These are phyloP conservation scores for Parapristionchus giblindavisi DNA, from an alignment of 2,888 invertebrate species.

Conservation along the genomic window DNA sequence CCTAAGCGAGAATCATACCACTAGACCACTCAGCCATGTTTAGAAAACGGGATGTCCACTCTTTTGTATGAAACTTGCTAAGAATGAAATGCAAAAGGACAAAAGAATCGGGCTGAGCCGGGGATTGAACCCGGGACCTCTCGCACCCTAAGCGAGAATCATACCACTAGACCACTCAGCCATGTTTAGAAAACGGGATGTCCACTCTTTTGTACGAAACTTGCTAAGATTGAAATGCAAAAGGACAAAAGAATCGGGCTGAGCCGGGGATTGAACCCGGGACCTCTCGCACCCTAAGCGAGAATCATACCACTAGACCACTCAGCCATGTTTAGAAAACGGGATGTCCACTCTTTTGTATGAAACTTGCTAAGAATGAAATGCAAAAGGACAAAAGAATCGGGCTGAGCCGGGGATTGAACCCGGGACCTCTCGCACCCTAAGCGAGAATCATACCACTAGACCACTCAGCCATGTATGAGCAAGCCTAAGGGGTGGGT, in stretches of 20 bases:
- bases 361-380: neutral
- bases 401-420: slow-evolving; percentile 65
- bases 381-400: neutral
- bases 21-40: slow-evolving; percentile 67
- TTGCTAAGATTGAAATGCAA: neutral
- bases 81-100: slow-evolving; percentile 1
- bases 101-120: too few relatives aligned
- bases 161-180: slow-evolving; percentile 70
- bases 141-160: slow-evolving; percentile 71
- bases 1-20: slow-evolving; percentile 71
- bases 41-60: neutral
- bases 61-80: neutral
- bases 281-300: slow-evolving; percentile 71
- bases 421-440: slow-evolving; percentile 71
- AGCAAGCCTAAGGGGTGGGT: too few relatives aligned
- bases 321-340: slow-evolving; percentile 52
- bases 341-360: neutral
- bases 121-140: slow-evolving; percentile 70
- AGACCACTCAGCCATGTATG: slow-evolving; percentile 66
- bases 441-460: slow-evolving; percentile 71
- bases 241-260: slow-evolving; percentile 40
- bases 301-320: slow-evolving; percentile 71
- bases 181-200: too few relatives aligned
- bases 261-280: slow-evolving; percentile 68
- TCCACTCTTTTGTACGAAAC: too few relatives aligned